Base-by-base conservation (phyloP, 2,113 vertebrate genomes). In the Cricetomys ansorgei region DNA sequence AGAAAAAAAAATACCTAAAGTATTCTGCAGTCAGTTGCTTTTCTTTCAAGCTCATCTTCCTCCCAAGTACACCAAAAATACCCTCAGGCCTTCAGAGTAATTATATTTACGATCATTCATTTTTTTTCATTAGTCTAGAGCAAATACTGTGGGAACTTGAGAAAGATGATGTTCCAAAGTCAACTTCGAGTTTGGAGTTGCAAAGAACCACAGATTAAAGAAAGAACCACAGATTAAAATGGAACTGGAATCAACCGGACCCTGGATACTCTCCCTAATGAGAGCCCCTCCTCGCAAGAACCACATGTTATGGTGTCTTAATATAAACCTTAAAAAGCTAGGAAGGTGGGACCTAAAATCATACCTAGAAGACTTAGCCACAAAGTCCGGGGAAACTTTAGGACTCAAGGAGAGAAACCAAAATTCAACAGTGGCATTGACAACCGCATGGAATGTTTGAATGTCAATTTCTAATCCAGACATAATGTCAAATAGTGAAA, bases 51-150 rank as follows among this genome's bases (percentile, higher is more conserved):
- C 48, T 80, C 92, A 95, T 97, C 95, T 95, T 96, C 87, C 83
- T 97, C 97, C 97, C 95, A 97, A 97, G 77, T 91, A 0, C 86
- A 96, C 97, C 96, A 97, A 96, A 97, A 98, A 98, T 98, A 98
- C 70, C 96, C 96, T 92, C 91, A 88, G 94, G 86, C 76, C 77
- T 97, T 97, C 95, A 94, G 96, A 89, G 96, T 97, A 98, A 97
- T 97, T 97, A 97, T 95, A 97, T 98, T 98, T 97, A 97, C 96
- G 97, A 97, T 98, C 97, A 97, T 97, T 97, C 97, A 97, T 97
- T 97, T 97, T 55, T n/a, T 98, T 98, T 97, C 97, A 97, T 98
- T 97, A 97, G 98, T 84, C 98, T 96, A 97, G 91, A 96, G 98
- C 97, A 98, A 98, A 98, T 98, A 98, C 96, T 97, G 98, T 97